A percentile compares a stretch with the other conserved stretches of the same genome.
Evolutionary conservation across 2,797 vertebrate species (phyloP).

Genomic region (Oreonectes daqikongensis): DNA sequence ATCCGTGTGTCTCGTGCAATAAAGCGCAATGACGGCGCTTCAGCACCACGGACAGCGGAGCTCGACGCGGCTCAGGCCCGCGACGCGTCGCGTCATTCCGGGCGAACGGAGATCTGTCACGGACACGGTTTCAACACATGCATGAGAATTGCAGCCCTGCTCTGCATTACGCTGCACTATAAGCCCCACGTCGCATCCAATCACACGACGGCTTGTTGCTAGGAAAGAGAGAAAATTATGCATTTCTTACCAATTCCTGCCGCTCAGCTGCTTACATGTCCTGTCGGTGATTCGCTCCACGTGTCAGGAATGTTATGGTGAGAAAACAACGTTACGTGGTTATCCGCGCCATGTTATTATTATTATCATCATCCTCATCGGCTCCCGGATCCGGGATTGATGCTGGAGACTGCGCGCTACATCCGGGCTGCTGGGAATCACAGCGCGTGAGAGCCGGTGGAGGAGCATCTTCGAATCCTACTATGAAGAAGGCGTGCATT

Average conservation of each 20-base stretch:
- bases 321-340: conserved; percentile 71
- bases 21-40: conserved; percentile 50
- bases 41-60: conserved; percentile 81
- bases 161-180: conserved; percentile 51
- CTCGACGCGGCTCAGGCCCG: background rate
- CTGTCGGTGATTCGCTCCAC: conserved; percentile 61
- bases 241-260: conserved; percentile 71
- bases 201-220: conserved; percentile 30
- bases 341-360: conserved; percentile 81
- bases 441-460: conserved; percentile 38
- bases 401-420: conserved; percentile 71
- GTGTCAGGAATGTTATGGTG: conserved; percentile 45
- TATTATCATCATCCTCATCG: conserved; percentile 35
- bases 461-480: conserved; percentile 32
- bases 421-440: conserved; percentile 77
- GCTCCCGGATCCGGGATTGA: conserved; percentile 63
- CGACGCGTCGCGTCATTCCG: no score
- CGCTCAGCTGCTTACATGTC: conserved; percentile 76
- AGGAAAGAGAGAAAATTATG: conserved; percentile 8
- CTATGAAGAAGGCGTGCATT: background rate
- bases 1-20: no score
- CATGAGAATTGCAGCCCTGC: conserved; percentile 40
- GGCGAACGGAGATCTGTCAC: no score
- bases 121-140: conserved; percentile 4
- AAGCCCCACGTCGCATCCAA: conserved; percentile 39